Conservation (phyloP, 2,797 vertebrate species). For the Sebastes diploproa region DNA sequence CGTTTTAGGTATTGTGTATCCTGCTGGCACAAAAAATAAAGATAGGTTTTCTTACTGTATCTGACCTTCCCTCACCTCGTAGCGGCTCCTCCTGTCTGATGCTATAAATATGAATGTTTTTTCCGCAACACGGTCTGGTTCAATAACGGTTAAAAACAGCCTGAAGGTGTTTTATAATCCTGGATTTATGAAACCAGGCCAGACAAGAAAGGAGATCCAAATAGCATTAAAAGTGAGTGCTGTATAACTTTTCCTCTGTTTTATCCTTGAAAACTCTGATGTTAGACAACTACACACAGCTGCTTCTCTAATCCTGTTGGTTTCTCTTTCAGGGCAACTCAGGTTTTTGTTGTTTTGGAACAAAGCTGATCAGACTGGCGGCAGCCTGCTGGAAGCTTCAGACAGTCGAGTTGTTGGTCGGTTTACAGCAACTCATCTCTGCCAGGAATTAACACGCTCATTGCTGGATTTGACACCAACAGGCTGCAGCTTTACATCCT, state of each 20-base stretch:
- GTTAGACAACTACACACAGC: constrained; percentile 10
- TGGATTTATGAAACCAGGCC: constrained; percentile 29
- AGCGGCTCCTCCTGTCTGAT: background rate
- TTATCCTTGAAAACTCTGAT: constrained; percentile 24
- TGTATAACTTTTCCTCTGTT: constrained; percentile 2
- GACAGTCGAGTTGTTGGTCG: constrained; percentile 1
- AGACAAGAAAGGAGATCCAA: constrained; percentile 5
- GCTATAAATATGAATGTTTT: constrained; percentile 9
- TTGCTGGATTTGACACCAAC: background rate
- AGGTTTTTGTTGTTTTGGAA: constrained; percentile 11
- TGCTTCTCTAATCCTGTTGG: constrained; percentile 34
- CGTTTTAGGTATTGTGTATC: background rate
- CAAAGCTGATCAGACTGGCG: constrained; percentile 37
- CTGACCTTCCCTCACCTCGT: background rate
- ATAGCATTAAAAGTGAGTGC: constrained; percentile 15
- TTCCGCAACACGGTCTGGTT: background rate
- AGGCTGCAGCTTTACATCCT: background rate
- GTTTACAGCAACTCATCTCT: background rate
- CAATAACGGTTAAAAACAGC: constrained; percentile 11
- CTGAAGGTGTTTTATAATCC: constrained; percentile 29
- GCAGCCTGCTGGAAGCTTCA: constrained; percentile 17
- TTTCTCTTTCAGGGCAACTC: constrained; percentile 15
- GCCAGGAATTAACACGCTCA: constrained; percentile 26
- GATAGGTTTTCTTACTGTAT: background rate
- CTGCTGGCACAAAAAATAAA: background rate